Evolutionary conservation across 2,888 invertebrate species (phyloP), one percentile per base, ranked within the genome.

Genomic region (Pristionchus arcanus): DNA sequence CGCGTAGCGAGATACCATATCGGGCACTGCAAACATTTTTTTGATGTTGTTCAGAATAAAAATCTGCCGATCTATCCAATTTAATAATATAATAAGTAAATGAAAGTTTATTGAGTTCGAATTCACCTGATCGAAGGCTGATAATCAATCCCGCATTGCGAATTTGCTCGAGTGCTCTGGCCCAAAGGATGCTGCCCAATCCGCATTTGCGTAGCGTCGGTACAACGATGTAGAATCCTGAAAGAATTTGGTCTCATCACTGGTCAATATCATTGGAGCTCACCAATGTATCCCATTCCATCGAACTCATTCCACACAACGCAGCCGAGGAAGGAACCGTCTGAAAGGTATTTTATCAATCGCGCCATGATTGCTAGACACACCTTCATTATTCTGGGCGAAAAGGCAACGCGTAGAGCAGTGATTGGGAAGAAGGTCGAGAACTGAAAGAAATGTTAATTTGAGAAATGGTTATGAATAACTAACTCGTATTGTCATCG

Each of bases 281-380:
- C 5, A 83, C 83, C 83, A 55, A 83, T 37, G 21, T 42, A 83
- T 0, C 55, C 83, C 83, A 83, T 28, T 2, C 53, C 83, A 28
- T 83, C 83, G 31, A 55, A 83, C 55, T 83, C 83, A 25, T 83
- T 83, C 83, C 83, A 83, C 53, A 83, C 83, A 4, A 83, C 83
- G 31, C 83, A 83, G 0, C 83, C 83, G 31, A 83, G 83, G 31
- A 83, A 83, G 28, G 83, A 55, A 15, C 83, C 83, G 31, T 83
- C 83, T 83, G 31, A 15, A 81, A 25, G 77, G 7, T 2, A 42
- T 42, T 25, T 5, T 42, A n/a, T 63, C 63, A 25, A 42, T 74
- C 34, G 21, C 16, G 71, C 0, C 7, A 34, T 31, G 21, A 74
- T 16, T 11, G 21, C 5, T 15, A 19, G 34, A 74, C 49, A 7